These are phyloP conservation scores for Tyto alba DNA, from an alignment of 2,113 vertebrate species.

Conservation along the genomic window DNA sequence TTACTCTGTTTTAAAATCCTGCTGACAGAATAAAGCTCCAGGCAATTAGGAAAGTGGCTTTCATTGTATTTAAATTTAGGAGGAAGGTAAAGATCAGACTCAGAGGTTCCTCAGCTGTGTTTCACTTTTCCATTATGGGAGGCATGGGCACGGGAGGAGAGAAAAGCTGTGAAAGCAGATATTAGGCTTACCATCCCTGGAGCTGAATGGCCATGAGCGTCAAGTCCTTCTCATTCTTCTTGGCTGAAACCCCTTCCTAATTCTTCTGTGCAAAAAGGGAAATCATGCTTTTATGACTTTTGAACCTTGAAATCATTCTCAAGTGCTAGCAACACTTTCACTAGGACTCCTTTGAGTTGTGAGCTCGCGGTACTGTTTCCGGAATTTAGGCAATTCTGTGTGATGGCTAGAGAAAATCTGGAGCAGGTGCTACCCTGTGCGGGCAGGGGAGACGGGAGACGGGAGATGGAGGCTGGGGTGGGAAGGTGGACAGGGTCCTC, in stretches of 20 bases:
- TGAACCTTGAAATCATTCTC: background rate
- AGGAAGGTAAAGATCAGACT: background rate
- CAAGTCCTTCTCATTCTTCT: background rate
- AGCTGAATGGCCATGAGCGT: background rate
- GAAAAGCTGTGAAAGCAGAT: background rate
- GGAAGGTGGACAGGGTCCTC: too few relatives aligned
- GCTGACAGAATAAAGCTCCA: background rate
- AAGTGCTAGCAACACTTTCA: background rate
- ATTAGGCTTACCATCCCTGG: background rate
- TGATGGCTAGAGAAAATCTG: background rate
- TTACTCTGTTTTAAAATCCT: background rate
- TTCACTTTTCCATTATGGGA: background rate
- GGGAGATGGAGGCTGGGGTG: background rate
- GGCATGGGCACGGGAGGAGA: background rate
- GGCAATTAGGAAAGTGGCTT: background rate
- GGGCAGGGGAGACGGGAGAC: background rate
- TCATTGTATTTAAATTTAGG: background rate
- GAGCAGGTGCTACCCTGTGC: fast-evolving
- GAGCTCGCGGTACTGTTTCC: background rate
- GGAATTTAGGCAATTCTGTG: background rate
- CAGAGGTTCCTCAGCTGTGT: background rate
- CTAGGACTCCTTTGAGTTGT: background rate
- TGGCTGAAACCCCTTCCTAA: background rate
- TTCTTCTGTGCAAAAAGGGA: background rate
- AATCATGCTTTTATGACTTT: background rate